phyloP scores from a whole-genome alignment of 2,797 vertebrate species.

The Acanthurus tractus region DNA sequence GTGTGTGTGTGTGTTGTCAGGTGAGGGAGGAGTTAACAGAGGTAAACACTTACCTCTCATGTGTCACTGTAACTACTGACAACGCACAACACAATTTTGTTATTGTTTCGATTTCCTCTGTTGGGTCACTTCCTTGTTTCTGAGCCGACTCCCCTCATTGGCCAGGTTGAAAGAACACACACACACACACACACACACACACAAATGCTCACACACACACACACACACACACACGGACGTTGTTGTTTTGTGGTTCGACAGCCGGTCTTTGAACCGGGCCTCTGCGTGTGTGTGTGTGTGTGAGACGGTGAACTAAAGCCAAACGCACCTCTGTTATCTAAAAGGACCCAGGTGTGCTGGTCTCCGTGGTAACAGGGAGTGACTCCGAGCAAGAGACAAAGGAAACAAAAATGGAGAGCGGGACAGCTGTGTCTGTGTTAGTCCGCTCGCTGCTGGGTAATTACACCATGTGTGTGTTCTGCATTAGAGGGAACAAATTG shows the following conservation, averaged over 20 bases:
- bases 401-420: slow-evolving; percentile 21
- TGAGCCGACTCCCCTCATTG: not conserved
- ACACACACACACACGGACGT: not conserved
- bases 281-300: not conserved
- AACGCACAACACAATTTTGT: slow-evolving; percentile 7
- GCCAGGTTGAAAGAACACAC: not conserved
- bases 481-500: not conserved
- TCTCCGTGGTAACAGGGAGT: slow-evolving; percentile 56
- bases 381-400: slow-evolving; percentile 28
- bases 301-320: not conserved
- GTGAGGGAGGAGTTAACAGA: slow-evolving; percentile 18
- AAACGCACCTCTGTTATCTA: slow-evolving; percentile 44
- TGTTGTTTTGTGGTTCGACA: not conserved
- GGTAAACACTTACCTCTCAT: slow-evolving; percentile 9
- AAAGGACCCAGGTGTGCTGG: slow-evolving; percentile 68
- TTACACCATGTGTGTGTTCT: not conserved
- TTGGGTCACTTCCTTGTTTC: slow-evolving; percentile 23
- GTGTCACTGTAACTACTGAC: slow-evolving; percentile 22
- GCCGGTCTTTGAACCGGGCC: slow-evolving; percentile 45
- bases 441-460: not conserved
- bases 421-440: not conserved
- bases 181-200: slow-evolving; percentile 17
- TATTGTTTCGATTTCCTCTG: slow-evolving; percentile 7
- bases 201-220: not conserved
- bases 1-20: slow-evolving; percentile 13